A percentile compares a stretch with the other conserved stretches of the same genome.
Conservation (phyloP, 2,797 vertebrate species). For the Leuciscus waleckii region DNA sequence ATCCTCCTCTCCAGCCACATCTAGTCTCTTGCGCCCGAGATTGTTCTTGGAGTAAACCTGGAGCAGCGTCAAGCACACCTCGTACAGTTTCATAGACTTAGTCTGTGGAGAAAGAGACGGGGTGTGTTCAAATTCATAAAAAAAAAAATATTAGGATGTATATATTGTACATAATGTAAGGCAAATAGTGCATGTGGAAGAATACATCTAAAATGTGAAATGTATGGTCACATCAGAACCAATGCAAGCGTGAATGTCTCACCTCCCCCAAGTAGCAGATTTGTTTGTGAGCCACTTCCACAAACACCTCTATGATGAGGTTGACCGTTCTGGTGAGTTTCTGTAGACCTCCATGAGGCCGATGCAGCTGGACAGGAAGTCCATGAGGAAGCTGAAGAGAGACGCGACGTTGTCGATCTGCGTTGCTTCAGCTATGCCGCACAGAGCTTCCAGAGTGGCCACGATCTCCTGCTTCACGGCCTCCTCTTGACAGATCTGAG, state of each 20-base stretch:
- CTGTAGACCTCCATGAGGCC: constrained; percentile 99
- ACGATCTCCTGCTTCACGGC: constrained; percentile 95
- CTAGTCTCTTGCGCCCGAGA: constrained; percentile 88
- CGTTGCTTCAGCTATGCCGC: constrained; percentile 97
- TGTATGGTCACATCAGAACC: neutral
- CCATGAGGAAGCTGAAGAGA: constrained; percentile 98
- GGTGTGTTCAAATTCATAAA: neutral
- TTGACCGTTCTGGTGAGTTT: constrained; percentile 98
- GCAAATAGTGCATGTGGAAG: neutral
- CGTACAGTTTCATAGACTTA: constrained; percentile 98
- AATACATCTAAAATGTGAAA: neutral
- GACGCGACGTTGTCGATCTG: constrained; percentile 98
- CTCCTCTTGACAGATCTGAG: constrained; percentile 95
- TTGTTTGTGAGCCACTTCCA: constrained; percentile 99
- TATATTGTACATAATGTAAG: too few relatives aligned
- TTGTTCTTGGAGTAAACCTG: constrained; percentile 99
- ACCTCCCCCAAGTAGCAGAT: constrained; percentile 99
- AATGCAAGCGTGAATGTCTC: constrained; percentile 46
- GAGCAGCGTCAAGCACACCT: constrained; percentile 95
- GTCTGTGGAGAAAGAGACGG: constrained; percentile 74
- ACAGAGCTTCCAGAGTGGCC: constrained; percentile 93
- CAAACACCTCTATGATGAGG: constrained; percentile 99
- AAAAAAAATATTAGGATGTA: neutral
- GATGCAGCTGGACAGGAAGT: constrained; percentile 98
- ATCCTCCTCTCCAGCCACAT: constrained; percentile 94